Evolutionary conservation across 1,140 invertebrate genomes (phyloP).

Genomic region (Helicoverpa zea): DNA sequence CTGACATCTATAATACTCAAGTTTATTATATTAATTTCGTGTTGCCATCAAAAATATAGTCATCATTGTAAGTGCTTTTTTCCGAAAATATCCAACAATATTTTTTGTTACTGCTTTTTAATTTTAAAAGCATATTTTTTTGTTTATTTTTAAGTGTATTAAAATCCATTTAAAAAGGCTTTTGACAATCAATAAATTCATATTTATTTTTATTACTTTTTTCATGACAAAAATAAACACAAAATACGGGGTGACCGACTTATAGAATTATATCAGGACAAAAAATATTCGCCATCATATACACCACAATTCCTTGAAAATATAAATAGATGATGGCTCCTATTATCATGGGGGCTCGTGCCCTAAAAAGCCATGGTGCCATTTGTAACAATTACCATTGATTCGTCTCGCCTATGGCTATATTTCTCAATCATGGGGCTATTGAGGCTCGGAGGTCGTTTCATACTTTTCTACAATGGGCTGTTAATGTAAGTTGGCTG

Average conservation of each 20-base stretch:
- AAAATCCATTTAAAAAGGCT: no score
- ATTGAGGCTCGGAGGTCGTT: slow-evolving; percentile 52
- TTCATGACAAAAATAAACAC: no score
- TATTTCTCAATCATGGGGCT: slow-evolving; percentile 75
- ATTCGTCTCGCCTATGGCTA: slow-evolving; percentile 62
- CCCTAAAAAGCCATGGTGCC: slow-evolving; percentile 56
- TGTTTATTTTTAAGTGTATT: background rate
- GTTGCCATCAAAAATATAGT: slow-evolving; percentile 3
- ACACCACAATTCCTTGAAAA: background rate
- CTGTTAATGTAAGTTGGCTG: background rate
- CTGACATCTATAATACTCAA: slow-evolving; percentile 77
- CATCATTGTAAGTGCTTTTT: background rate
- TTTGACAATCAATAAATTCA: no score
- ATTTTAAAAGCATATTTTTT: background rate
- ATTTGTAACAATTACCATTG: slow-evolving; percentile 75
- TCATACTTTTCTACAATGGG: background rate
- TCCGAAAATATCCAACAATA: background rate
- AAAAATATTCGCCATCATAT: background rate
- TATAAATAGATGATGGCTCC: background rate
- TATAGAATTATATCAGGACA: background rate
- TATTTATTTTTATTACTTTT: no score
- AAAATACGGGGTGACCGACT: no score
- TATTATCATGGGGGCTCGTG: background rate
- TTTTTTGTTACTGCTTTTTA: background rate
- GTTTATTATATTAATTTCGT: slow-evolving; percentile 75